Evolutionary conservation across 1,140 invertebrate species (phyloP).

Genomic region (Microplitis demolitor): DNA sequence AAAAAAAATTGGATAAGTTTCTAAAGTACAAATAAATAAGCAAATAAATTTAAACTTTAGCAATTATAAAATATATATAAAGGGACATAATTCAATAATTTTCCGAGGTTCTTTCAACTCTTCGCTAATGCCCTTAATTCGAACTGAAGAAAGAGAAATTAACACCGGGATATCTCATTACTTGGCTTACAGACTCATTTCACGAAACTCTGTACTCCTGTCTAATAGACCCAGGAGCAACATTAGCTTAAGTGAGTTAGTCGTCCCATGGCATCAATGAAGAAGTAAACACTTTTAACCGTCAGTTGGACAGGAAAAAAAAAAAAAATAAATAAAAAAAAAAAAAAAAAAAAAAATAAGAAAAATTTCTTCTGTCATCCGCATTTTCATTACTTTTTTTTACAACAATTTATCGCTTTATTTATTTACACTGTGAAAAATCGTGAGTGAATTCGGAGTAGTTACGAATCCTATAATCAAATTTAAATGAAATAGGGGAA

Average conservation of each 20-base stretch:
- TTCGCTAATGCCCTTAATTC: no score
- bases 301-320: background rate
- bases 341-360: background rate
- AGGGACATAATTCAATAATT: no score
- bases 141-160: background rate
- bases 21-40: no score
- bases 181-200: background rate
- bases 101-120: no score
- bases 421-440: no score
- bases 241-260: conserved; percentile 1
- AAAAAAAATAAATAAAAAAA: background rate
- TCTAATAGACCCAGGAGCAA: conserved; percentile 5
- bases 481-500: no score
- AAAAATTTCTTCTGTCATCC: background rate
- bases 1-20: no score
- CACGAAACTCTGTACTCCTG: background rate
- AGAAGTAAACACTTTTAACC: background rate
- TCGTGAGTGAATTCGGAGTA: no score
- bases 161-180: conserved; percentile 3
- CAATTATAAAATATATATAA: no score
- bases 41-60: no score
- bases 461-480: no score
- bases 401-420: no score
- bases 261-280: background rate
- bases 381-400: background rate